A percentile compares a stretch with the other conserved stretches of the same genome.
These are phyloP conservation scores for Teleopsis dalmanni DNA, from an alignment of 1,140 invertebrate species.

Conservation along the genomic window DNA sequence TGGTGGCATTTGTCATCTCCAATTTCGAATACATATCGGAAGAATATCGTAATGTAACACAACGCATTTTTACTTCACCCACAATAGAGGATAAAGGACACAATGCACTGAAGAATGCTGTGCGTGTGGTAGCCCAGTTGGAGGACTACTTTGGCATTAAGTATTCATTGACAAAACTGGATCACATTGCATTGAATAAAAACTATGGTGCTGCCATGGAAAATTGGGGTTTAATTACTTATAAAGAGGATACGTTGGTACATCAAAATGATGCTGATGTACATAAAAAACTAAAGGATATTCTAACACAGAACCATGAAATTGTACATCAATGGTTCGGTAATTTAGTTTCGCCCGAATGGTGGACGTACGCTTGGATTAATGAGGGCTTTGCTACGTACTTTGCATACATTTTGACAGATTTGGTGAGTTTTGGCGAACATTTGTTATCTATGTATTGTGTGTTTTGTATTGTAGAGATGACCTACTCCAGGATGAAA, in stretches of 20 bases:
- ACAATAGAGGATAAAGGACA: slow-evolving; percentile 48
- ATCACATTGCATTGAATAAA: slow-evolving; percentile 68
- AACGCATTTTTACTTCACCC: slow-evolving; percentile 55
- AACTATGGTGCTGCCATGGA: slow-evolving; percentile 77
- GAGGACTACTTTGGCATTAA: slow-evolving; percentile 47
- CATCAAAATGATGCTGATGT: background rate
- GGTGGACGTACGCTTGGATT: slow-evolving; percentile 41
- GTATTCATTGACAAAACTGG: slow-evolving; percentile 51
- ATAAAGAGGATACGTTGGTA: slow-evolving; percentile 44
- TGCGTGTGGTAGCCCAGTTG: slow-evolving; percentile 48
- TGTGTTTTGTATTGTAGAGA: too few relatives aligned
- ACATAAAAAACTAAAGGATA: slow-evolving; percentile 19
- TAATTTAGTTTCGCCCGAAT: slow-evolving; percentile 56
- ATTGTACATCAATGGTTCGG: slow-evolving; percentile 65
- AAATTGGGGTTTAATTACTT: slow-evolving; percentile 77
- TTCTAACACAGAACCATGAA: slow-evolving; percentile 51
- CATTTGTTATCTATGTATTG: background rate
- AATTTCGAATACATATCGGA: slow-evolving; percentile 47
- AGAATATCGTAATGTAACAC: slow-evolving; percentile 33
- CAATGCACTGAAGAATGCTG: slow-evolving; percentile 50
- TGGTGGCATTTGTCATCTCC: slow-evolving; percentile 67
- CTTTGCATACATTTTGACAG: slow-evolving; percentile 56
- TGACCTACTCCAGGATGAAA: too few relatives aligned
- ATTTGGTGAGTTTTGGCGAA: slow-evolving; percentile 23
- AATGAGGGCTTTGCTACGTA: slow-evolving; percentile 65